A percentile compares a stretch with the other conserved stretches of the same genome.
Conservation (phyloP, 2,888 invertebrate species). For the Venusia cambrica region DNA sequence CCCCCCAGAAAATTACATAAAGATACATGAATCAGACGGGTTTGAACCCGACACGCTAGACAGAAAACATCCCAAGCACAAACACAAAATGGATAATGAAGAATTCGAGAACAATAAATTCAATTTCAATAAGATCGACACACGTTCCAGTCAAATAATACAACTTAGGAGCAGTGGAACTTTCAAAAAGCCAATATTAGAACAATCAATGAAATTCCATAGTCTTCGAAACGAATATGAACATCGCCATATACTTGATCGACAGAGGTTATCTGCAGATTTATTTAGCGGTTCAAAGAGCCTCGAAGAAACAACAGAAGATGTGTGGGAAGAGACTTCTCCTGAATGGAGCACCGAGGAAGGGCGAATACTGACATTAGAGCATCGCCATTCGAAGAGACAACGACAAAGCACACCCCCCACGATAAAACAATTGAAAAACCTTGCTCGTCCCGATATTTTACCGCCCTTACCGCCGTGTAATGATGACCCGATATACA, state of each 20-base stretch:
- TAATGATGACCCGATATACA: slow-evolving; percentile 78
- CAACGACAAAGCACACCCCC: slow-evolving; percentile 83
- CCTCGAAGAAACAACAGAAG: slow-evolving; percentile 48
- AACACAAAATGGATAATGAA: slow-evolving; percentile 46
- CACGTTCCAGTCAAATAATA: slow-evolving; percentile 71
- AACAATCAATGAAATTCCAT: slow-evolving; percentile 76
- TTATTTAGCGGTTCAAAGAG: slow-evolving; percentile 55
- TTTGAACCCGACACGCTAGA: slow-evolving; percentile 94
- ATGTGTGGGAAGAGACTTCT: slow-evolving; percentile 54
- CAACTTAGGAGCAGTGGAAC: slow-evolving; percentile 85
- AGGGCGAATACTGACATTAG: slow-evolving; percentile 85
- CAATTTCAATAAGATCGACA: slow-evolving; percentile 44
- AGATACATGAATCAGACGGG: slow-evolving; percentile 89
- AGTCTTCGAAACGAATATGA: slow-evolving; percentile 89
- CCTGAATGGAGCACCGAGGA: slow-evolving; percentile 73
- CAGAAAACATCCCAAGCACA: slow-evolving; percentile 83
- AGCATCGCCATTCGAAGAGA: slow-evolving; percentile 86
- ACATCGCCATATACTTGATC: slow-evolving; percentile 73
- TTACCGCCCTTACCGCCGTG: slow-evolving; percentile 83
- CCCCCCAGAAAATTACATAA: slow-evolving; percentile 87
- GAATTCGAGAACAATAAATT: slow-evolving; percentile 62
- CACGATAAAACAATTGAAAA: slow-evolving; percentile 67
- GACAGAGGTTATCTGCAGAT: slow-evolving; percentile 54
- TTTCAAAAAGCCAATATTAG: slow-evolving; percentile 80
- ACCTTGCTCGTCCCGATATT: slow-evolving; percentile 83